A percentile compares a stretch with the other conserved stretches of the same genome.
These are phyloP conservation scores for Colostygia pectinataria DNA, from an alignment of 2,888 invertebrate genomes.

Conservation along the genomic window DNA sequence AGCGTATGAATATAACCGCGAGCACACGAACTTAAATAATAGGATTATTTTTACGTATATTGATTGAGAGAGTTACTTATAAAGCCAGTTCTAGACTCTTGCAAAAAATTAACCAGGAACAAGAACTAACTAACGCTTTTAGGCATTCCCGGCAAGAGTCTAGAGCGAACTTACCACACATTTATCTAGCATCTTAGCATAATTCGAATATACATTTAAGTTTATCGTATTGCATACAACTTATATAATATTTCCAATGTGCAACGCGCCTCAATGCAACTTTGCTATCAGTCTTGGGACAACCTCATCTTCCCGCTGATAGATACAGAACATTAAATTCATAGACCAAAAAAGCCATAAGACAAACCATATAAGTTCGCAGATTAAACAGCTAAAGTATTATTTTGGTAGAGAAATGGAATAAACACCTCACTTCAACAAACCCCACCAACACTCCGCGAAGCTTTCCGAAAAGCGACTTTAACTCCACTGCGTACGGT, in stretches of 20 bases:
- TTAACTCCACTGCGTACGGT: neutral
- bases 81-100: conserved; percentile 1
- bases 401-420: conserved; percentile 20
- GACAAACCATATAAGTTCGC: conserved; percentile 17
- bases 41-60: conserved; percentile 22
- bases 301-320: conserved; percentile 35
- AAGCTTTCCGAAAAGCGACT: conserved; percentile 12
- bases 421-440: conserved; percentile 1
- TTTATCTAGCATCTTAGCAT: conserved; percentile 20
- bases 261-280: conserved; percentile 25
- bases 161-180: neutral
- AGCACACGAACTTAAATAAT: conserved; percentile 8
- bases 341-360: conserved; percentile 14
- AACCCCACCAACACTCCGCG: conserved; percentile 16
- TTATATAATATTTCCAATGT: conserved; percentile 13
- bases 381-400: conserved; percentile 18
- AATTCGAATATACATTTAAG: conserved; percentile 22
- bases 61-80: conserved; percentile 14
- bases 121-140: neutral
- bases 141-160: neutral
- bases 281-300: conserved; percentile 39
- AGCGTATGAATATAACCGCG: conserved; percentile 8
- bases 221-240: conserved; percentile 10
- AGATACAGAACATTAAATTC: conserved; percentile 21
- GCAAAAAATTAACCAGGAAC: neutral